Evolutionary conservation across 2,888 invertebrate species (phyloP).

Genomic region (Cordilura impudica): DNA sequence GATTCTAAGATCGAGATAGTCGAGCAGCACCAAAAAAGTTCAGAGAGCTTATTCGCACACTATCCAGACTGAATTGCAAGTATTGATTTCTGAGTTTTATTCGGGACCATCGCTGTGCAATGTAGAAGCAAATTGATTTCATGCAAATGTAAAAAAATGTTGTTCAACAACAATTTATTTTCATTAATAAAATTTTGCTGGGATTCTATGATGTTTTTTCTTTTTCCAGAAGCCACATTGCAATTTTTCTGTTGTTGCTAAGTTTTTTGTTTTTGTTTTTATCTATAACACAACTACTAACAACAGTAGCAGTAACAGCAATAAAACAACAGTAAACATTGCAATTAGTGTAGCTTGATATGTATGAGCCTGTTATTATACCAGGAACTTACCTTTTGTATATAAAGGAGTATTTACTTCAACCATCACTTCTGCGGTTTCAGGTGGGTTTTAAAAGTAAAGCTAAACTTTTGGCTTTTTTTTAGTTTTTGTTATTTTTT

Average conservation of each 20-base stretch:
- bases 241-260: slow-evolving; percentile 19
- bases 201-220: not conserved
- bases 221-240: not conserved
- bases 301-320: not conserved
- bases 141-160: too few relatives aligned
- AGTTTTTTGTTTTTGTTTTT: not conserved
- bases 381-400: not conserved
- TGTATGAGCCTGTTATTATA: slow-evolving; percentile 19
- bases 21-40: too few relatives aligned
- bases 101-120: too few relatives aligned
- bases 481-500: slow-evolving; percentile 57
- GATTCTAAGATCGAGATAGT: too few relatives aligned
- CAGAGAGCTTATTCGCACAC: too few relatives aligned
- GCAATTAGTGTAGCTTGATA: not conserved
- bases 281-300: not conserved
- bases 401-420: slow-evolving; percentile 1
- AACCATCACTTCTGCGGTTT: slow-evolving; percentile 1
- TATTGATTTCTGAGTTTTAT: too few relatives aligned
- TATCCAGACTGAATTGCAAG: too few relatives aligned
- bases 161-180: too few relatives aligned
- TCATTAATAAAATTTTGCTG: not conserved
- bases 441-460: not conserved
- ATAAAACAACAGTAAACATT: not conserved
- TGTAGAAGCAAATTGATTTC: too few relatives aligned
- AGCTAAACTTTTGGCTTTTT: not conserved